phyloP scores from a whole-genome alignment of 1,140 invertebrate genomes.

The Sycobia sp. region DNA sequence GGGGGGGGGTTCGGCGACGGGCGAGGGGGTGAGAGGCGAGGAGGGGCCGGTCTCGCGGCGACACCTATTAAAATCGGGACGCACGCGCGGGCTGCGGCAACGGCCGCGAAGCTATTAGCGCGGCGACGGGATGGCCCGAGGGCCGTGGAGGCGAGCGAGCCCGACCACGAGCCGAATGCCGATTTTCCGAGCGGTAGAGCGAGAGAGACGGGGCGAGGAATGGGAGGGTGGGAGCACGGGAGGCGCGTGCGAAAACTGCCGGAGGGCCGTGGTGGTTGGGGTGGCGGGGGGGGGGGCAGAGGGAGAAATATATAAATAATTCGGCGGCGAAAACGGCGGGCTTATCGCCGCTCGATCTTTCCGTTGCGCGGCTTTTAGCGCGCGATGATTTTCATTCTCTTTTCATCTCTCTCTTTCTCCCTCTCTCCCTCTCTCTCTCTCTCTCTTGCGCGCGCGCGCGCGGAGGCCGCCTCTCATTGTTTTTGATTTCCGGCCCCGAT shows the following conservation, averaged over 20 bases:
- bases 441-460: too few relatives aligned
- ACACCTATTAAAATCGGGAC: constrained; percentile 46
- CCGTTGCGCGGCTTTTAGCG: constrained; percentile 19
- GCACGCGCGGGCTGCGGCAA: constrained; percentile 40
- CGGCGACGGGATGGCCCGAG: constrained; percentile 3
- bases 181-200: constrained; percentile 29
- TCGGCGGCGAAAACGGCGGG: not conserved
- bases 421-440: too few relatives aligned
- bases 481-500: constrained; percentile 58
- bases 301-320: constrained; percentile 12
- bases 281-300: too few relatives aligned
- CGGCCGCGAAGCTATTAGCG: constrained; percentile 44
- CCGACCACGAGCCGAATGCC: too few relatives aligned
- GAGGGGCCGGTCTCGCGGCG: constrained; percentile 39
- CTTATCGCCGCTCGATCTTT: not conserved
- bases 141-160: constrained; percentile 35
- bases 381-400: constrained; percentile 35
- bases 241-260: constrained; percentile 7
- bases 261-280: too few relatives aligned
- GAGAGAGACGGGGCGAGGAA: too few relatives aligned
- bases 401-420: too few relatives aligned
- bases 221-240: too few relatives aligned
- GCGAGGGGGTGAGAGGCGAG: too few relatives aligned
- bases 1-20: too few relatives aligned
- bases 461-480: too few relatives aligned